A percentile compares a stretch with the other conserved stretches of the same genome.
These are phyloP conservation scores for Sternarchorhynchus goeldii DNA, from an alignment of 2,797 vertebrate genomes.

Conservation along the genomic window DNA sequence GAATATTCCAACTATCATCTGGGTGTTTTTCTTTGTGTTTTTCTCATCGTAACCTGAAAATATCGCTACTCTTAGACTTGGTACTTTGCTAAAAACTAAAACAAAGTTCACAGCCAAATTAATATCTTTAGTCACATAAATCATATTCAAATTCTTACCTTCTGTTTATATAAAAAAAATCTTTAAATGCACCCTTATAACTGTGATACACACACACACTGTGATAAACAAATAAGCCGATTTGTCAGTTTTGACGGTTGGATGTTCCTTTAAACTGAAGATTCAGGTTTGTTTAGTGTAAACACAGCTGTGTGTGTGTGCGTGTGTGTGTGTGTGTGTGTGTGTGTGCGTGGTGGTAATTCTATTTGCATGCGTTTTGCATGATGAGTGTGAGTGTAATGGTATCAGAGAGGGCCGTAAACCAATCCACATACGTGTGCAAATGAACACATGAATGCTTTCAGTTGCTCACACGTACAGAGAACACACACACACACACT, in stretches of 20 bases:
- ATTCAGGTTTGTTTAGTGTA: slow-evolving; percentile 48
- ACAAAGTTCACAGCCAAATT: too few species aligned
- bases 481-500: not conserved
- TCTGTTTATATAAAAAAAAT: too few species aligned
- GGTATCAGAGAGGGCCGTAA: not conserved
- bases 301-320: slow-evolving; percentile 16
- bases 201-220: not conserved
- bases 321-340: not conserved
- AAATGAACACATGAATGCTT: slow-evolving; percentile 22
- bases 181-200: not conserved
- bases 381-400: not conserved
- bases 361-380: slow-evolving; percentile 66
- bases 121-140: too few species aligned
- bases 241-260: slow-evolving; percentile 41
- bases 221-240: slow-evolving; percentile 69
- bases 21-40: too few species aligned
- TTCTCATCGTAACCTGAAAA: too few species aligned
- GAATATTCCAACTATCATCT: too few species aligned
- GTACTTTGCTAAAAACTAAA: too few species aligned
- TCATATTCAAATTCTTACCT: too few species aligned
- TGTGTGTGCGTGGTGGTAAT: not conserved
- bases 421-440: not conserved
- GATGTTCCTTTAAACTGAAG: slow-evolving; percentile 47
- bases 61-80: too few species aligned
- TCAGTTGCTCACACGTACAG: not conserved